Evolutionary conservation across 2,888 invertebrate species (phyloP), one percentile per base, ranked within the genome.

Genomic region (Charanyca ferruginea): DNA sequence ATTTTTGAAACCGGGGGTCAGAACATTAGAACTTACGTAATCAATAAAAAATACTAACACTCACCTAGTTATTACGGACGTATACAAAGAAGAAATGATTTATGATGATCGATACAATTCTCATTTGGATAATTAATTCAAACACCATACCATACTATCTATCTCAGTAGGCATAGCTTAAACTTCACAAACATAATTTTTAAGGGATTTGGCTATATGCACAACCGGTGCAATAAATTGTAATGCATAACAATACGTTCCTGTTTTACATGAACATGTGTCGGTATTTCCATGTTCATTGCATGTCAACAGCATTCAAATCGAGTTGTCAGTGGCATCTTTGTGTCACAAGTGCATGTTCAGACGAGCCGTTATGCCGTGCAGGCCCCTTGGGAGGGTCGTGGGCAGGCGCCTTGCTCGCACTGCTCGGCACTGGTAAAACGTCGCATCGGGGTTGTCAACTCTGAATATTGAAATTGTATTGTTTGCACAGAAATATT

Each of bases 281-380:
- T 45, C 38, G 55, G 59, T 41, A 63, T 76, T 73, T 69, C 58
- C 73, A 57, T 76, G 65, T 52, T 61, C 77, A 58, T 73, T 54
- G 74, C 76, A 73, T 74, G 67, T 65, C 66, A 73, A 73, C 64
- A 73, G 69, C 53, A 69, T 81, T 79, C 62, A 49, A 73, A 80
- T 84, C 59, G 79, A 84, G 75, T 80, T 79, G 83, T 80, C 80
- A 73, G 74, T 80, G 45, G 66, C 73, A 69, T 82, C 81, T 79
- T 79, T 85, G 77, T 80, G 71, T 71, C 59, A 68, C 68, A 77
- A 83, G 73, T 78, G 83, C 77, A 83, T 76, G 78, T 83, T 75
- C 79, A 74, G 71, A 69, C 55, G 70, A 63, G 35, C 28, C 55
- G 81, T 73, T 77, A 76, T 72, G 65, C 51, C 63, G 72, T 64